Evolutionary conservation across 1,140 invertebrate species (phyloP), one percentile per base, ranked within the genome.

Genomic region (Drosophila ironensis): DNA sequence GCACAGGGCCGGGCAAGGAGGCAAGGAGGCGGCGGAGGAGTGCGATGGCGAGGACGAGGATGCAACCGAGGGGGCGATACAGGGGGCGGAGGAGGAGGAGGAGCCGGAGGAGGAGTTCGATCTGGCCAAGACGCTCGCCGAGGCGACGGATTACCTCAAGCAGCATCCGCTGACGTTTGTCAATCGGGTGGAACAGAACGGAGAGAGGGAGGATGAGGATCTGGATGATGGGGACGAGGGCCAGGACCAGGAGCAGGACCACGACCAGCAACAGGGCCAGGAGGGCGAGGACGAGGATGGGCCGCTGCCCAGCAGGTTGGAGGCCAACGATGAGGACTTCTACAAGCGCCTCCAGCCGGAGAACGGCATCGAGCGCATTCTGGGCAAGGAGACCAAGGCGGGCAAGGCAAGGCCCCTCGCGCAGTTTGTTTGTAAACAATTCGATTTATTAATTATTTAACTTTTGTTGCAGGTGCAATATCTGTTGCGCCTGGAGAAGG

Each of bases 321-420:
- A 52, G 2, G 40, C 63, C 28, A 72, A 66, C 22, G 74, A 75
- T 4, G 63, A 61, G 6, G 80, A 88, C 51, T 73, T 77, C 24
- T 88, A 72, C 64, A 67, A 45, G n/a, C 63, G 70, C 30, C 59
- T 54, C 16, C 52, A 71, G 27, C 59, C 87, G 11, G 86, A 88
- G 14, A 88, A 88, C 40, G 87, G 87, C 24, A 86, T 88, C 1
- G 69, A 88, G 11, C 69, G 86, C 28, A 40, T 88, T 1, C 46
- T 88, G n/a, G 86, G 86, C 41, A 88, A 82, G 51, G 81, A 82
- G 30, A 82, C 67, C 9, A 88, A 88, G 68, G 77, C 80, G 44
- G 86, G 87, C 40, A 81, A 88, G 67, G 86, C 17, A 68, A 25
- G 45, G n/a, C n/a, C n/a, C n/a, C n/a, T n/a, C n/a, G n/a, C n/a